These are phyloP conservation scores for Apaloderma vittatum DNA, from an alignment of 2,113 vertebrate genomes.

Conservation along the genomic window DNA sequence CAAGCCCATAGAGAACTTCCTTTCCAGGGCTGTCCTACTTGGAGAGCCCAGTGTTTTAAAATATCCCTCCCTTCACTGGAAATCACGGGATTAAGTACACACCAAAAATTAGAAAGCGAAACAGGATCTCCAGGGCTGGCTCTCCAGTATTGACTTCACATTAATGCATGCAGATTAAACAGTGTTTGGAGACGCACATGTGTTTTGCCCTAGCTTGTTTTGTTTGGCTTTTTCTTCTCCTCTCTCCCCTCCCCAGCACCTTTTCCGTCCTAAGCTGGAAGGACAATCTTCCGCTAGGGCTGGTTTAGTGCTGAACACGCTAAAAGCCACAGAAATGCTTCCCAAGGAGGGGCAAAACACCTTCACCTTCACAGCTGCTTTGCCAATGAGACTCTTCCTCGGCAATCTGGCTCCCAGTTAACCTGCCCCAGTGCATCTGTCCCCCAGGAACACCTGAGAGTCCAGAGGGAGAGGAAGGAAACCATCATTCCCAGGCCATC, in stretches of 20 bases:
- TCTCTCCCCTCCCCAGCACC: background rate
- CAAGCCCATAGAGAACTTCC: conserved; percentile 33
- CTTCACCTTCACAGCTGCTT: background rate
- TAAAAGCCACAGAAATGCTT: background rate
- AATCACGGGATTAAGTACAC: conserved; percentile 46
- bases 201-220: conserved; percentile 38
- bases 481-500: conserved; percentile 47
- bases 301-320: background rate
- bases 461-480: conserved; percentile 16
- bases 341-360: background rate
- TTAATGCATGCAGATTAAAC: conserved; percentile 34
- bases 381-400: conserved; percentile 2
- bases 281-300: background rate
- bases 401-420: background rate
- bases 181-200: background rate
- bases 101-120: conserved; percentile 63
- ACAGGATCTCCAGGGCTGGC: conserved; percentile 48
- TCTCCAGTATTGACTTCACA: conserved; percentile 34
- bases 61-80: conserved; percentile 41
- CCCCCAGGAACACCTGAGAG: background rate
- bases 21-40: conserved; percentile 52
- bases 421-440: background rate
- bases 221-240: conserved; percentile 22
- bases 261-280: conserved; percentile 20
- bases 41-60: conserved; percentile 42